Percentiles rank a stretch among this genome's conserved stretches.
phyloP scores from a whole-genome alignment of 2,888 invertebrate genomes.

The Luperina testacea region DNA sequence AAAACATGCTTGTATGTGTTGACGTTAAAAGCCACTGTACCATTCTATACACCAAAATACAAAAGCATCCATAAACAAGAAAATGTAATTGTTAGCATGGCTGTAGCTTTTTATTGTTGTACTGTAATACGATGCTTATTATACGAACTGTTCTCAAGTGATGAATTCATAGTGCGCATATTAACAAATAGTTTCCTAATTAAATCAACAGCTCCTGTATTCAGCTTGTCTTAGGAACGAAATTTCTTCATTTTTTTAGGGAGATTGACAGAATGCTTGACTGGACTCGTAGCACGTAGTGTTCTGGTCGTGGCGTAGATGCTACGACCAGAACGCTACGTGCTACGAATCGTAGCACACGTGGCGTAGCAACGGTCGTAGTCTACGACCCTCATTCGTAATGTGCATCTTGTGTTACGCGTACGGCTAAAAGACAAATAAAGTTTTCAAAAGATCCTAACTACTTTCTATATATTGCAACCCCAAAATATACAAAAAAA shows the following conservation, averaged over 20 bases:
- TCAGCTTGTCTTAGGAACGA: neutral
- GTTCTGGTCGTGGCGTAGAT: neutral
- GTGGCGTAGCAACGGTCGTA: neutral
- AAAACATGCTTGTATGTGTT: conserved; percentile 1
- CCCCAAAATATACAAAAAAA: neutral
- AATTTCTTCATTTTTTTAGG: neutral
- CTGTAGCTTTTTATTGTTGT: conserved; percentile 30
- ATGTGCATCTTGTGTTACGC: neutral
- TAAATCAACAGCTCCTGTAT: conserved; percentile 6
- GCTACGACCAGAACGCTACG: neutral
- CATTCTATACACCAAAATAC: conserved; percentile 12
- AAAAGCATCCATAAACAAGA: conserved; percentile 16
- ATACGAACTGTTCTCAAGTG: conserved; percentile 28
- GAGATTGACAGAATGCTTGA: neutral
- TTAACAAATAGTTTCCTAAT: conserved; percentile 30
- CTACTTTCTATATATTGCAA: neutral
- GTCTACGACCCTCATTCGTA: neutral
- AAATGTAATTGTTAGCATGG: conserved; percentile 13
- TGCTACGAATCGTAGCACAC: neutral
- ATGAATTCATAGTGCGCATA: conserved; percentile 6
- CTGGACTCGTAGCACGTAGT: conserved; percentile 16
- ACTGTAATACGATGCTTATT: conserved; percentile 21
- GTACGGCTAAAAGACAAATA: neutral
- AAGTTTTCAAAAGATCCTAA: neutral
- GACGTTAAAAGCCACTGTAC: conserved; percentile 4